phyloP scores from a whole-genome alignment of 2,797 vertebrate species.

The Oreochromis mossambicus region DNA sequence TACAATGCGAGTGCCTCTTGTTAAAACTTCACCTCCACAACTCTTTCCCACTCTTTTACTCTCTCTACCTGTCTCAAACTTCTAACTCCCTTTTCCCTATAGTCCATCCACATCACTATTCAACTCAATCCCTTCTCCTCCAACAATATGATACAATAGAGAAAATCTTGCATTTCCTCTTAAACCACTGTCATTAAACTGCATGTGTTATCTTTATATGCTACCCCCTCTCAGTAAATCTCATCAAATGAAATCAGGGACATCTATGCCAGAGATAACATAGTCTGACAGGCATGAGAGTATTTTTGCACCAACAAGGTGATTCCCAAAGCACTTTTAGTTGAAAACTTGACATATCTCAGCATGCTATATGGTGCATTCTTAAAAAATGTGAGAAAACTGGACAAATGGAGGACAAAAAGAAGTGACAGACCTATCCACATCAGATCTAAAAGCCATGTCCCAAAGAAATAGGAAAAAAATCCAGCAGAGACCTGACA shows the following conservation, averaged over 20 bases:
- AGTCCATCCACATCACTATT: neutral
- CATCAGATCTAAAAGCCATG: neutral
- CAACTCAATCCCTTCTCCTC: neutral
- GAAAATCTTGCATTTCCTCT: neutral
- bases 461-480: neutral
- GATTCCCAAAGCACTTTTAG: neutral
- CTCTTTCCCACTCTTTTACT: neutral
- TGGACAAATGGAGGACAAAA: neutral
- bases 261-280: neutral
- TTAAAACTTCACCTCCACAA: neutral
- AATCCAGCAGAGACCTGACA: neutral
- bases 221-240: neutral
- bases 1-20: neutral
- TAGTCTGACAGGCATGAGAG: neutral
- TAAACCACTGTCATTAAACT: neutral
- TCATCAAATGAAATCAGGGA: neutral
- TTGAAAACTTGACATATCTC: neutral
- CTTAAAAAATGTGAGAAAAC: neutral
- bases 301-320: neutral
- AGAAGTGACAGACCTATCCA: neutral
- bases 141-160: neutral
- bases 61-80: neutral
- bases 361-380: rapidly evolving
- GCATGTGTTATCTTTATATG: neutral
- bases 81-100: neutral